phyloP scores from a whole-genome alignment of 2,888 invertebrate species.

The Monopis laevigella region DNA sequence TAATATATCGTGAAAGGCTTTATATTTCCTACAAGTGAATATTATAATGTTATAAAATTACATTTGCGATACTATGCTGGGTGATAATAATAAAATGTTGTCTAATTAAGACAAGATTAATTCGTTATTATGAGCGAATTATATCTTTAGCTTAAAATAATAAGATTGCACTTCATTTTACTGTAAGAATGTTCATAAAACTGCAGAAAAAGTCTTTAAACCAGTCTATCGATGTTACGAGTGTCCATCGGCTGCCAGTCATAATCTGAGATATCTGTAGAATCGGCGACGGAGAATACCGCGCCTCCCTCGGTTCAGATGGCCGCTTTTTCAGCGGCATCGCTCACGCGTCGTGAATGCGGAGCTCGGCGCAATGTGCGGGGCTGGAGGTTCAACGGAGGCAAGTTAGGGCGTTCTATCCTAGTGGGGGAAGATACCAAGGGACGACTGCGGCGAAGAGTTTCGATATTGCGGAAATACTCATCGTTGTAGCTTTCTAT shows the following conservation, averaged over 20 bases:
- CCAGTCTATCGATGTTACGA: constrained; percentile 51
- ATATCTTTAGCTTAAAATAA: too few species aligned
- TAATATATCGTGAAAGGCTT: too few species aligned
- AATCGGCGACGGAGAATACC: constrained; percentile 64
- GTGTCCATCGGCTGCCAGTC: constrained; percentile 47
- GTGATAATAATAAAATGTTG: too few species aligned
- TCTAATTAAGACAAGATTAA: too few species aligned
- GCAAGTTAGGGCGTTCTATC: constrained; percentile 83
- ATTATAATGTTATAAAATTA: too few species aligned
- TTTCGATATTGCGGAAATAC: constrained; percentile 53
- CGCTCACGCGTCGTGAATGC: constrained; percentile 58
- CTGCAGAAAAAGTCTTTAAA: too few species aligned
- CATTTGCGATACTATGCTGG: too few species aligned
- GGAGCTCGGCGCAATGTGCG: constrained; percentile 60
- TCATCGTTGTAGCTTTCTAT: constrained; percentile 76
- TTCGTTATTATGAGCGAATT: too few species aligned
- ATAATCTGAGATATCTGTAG: constrained; percentile 33
- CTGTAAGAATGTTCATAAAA: too few species aligned
- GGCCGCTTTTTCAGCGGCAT: constrained; percentile 56
- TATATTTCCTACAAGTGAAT: too few species aligned
- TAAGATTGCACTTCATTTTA: too few species aligned
- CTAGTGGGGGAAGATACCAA: constrained; percentile 82
- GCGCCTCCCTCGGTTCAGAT: constrained; percentile 65
- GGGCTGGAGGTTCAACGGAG: constrained; percentile 76
- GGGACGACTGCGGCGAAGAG: constrained; percentile 66